Conservation (phyloP, 2,888 invertebrate genomes). For the Phrixothrix hirtus region DNA sequence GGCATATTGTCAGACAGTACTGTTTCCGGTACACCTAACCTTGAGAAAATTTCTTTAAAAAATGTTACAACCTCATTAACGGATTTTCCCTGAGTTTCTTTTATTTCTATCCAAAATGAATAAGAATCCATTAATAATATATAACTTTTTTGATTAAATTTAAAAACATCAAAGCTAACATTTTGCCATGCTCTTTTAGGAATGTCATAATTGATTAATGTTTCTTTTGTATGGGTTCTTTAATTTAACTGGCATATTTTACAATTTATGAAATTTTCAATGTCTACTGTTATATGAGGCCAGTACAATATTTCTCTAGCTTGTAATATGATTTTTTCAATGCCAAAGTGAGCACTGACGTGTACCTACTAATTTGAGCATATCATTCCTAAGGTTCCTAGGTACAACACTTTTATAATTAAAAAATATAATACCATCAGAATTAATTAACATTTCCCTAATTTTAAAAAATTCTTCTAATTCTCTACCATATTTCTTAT, state of each 20-base stretch:
- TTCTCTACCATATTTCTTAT: too few relatives aligned
- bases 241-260: slow-evolving; percentile 5
- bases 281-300: slow-evolving; percentile 25
- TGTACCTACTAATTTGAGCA: slow-evolving; percentile 4
- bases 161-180: slow-evolving; percentile 29
- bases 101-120: too few relatives aligned
- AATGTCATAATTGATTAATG: slow-evolving; percentile 24
- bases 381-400: slow-evolving; percentile 5
- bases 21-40: too few relatives aligned
- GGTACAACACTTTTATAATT: slow-evolving; percentile 33
- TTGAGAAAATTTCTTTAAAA: slow-evolving; percentile 1
- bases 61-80: too few relatives aligned
- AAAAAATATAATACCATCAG: slow-evolving; percentile 35
- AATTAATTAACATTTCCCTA: slow-evolving; percentile 33
- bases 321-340: slow-evolving; percentile 30
- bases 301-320: slow-evolving; percentile 29
- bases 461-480: slow-evolving; percentile 5
- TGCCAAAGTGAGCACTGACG: slow-evolving; percentile 17
- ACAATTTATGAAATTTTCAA: slow-evolving; percentile 29
- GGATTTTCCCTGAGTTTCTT: slow-evolving; percentile 19
- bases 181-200: slow-evolving; percentile 32
- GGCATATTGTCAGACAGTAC: too few relatives aligned
- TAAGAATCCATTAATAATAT: slow-evolving; percentile 35
- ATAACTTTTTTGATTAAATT: slow-evolving; percentile 29
- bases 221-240: slow-evolving; percentile 9